A percentile compares a stretch with the other conserved stretches of the same genome.
Conservation (phyloP, 2,113 vertebrate genomes). For the Rousettus leschenaultii region DNA sequence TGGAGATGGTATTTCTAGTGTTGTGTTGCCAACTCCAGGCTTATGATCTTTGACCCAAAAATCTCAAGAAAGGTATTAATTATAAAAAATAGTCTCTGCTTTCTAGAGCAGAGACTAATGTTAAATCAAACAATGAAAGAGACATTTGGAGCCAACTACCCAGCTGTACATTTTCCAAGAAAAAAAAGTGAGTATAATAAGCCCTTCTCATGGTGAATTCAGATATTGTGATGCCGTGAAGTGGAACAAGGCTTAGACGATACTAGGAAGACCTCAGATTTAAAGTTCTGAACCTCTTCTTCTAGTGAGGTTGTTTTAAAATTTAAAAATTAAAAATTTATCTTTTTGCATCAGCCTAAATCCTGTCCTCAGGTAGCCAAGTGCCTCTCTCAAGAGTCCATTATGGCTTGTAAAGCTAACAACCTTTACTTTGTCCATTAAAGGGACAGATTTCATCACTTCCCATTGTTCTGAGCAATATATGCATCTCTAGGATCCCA, state of each 20-base stretch:
- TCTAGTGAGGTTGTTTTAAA: not conserved
- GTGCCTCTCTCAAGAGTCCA: not conserved
- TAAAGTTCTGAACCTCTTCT: not conserved
- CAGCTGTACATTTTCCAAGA: not conserved
- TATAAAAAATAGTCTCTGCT: conserved; percentile 6
- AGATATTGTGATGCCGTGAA: not conserved
- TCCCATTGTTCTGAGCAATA: not conserved
- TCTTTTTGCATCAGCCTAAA: not conserved
- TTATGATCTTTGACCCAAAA: conserved; percentile 38
- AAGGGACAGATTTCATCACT: not conserved
- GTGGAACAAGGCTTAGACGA: not conserved
- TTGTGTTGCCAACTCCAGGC: not conserved
- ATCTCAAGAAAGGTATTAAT: not conserved
- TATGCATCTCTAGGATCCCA: not conserved
- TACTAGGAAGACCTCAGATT: not conserved
- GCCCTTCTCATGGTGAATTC: not conserved
- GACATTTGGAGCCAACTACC: not conserved
- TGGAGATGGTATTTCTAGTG: not conserved
- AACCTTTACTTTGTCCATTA: not conserved
- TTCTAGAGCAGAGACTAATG: not conserved
- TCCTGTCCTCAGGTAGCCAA: not conserved
- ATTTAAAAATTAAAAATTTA: not conserved
- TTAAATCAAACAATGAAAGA: conserved; percentile 8
- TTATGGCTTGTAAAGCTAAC: not conserved
- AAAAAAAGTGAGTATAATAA: not conserved